Evolutionary conservation across 2,797 vertebrate genomes (phyloP).

Genomic region (Acestrorhynchus altus): DNA sequence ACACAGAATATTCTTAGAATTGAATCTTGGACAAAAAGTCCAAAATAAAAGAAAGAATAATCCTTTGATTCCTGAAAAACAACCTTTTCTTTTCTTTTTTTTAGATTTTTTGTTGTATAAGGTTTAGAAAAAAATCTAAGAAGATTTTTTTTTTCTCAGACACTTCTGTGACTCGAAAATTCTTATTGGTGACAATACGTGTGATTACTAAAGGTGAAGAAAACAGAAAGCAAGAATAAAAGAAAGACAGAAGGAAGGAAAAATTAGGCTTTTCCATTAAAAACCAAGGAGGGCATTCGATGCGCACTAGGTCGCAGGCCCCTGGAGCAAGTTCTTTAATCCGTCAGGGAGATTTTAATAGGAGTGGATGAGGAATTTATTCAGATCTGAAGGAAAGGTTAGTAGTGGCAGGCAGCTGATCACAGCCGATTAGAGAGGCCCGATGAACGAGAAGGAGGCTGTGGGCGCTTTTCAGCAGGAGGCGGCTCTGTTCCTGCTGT

Average conservation of each 20-base stretch:
- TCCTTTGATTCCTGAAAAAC: too few relatives aligned
- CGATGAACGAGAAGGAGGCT: slow-evolving; percentile 25
- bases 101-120: too few relatives aligned
- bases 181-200: not conserved
- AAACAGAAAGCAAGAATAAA: slow-evolving; percentile 58
- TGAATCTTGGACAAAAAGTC: too few relatives aligned
- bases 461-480: slow-evolving; percentile 9
- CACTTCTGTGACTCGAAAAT: too few relatives aligned
- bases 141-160: too few relatives aligned
- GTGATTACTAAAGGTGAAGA: slow-evolving; percentile 32
- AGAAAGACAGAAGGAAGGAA: too few relatives aligned
- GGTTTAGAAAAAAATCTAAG: too few relatives aligned
- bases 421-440: slow-evolving; percentile 72
- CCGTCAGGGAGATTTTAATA: slow-evolving; percentile 76
- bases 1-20: too few relatives aligned
- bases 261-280: slow-evolving; percentile 72
- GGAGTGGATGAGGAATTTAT: slow-evolving; percentile 73
- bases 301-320: slow-evolving; percentile 53
- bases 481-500: slow-evolving; percentile 15
- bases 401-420: slow-evolving; percentile 77
- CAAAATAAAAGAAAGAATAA: too few relatives aligned
- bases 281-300: slow-evolving; percentile 60
- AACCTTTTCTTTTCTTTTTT: too few relatives aligned
- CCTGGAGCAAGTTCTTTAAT: slow-evolving; percentile 60
- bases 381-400: slow-evolving; percentile 79